Evolutionary conservation across 2,888 invertebrate genomes (phyloP).

Genomic region (Pterobdella sp.): DNA sequence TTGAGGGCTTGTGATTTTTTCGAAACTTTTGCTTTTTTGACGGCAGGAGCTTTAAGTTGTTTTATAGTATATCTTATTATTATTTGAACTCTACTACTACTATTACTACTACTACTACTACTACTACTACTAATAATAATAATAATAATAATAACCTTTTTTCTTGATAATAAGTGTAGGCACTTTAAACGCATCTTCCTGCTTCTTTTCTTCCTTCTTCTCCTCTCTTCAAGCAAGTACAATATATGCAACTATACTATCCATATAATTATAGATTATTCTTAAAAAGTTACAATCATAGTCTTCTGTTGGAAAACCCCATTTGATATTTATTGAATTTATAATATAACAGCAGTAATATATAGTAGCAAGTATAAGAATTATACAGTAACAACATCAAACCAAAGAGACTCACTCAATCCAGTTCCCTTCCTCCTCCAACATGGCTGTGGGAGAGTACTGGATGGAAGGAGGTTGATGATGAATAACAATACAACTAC

Average conservation of each 20-base stretch:
- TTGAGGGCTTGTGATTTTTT: no score
- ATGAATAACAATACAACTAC: not conserved
- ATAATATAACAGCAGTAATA: no score
- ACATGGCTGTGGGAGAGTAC: not conserved
- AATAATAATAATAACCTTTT: not conserved
- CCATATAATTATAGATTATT: no score
- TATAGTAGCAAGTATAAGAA: no score
- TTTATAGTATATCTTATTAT: not conserved
- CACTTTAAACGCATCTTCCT: not conserved
- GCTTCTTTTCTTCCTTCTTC: not conserved
- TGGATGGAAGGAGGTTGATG: not conserved
- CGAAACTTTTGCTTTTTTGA: no score
- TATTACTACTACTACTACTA: not conserved
- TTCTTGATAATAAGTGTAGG: not conserved
- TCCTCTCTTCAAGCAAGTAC: not conserved
- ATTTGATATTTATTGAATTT: no score
- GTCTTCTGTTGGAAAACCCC: no score
- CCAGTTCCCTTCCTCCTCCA: slow-evolving; percentile 5
- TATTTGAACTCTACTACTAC: not conserved
- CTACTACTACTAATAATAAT: not conserved
- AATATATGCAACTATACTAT: no score
- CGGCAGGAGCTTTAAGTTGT: not conserved
- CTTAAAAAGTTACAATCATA: no score
- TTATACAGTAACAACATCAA: no score
- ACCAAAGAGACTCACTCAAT: no score